These are phyloP conservation scores for Leptonema lineaticorne DNA, from an alignment of 1,140 invertebrate genomes.

Conservation along the genomic window DNA sequence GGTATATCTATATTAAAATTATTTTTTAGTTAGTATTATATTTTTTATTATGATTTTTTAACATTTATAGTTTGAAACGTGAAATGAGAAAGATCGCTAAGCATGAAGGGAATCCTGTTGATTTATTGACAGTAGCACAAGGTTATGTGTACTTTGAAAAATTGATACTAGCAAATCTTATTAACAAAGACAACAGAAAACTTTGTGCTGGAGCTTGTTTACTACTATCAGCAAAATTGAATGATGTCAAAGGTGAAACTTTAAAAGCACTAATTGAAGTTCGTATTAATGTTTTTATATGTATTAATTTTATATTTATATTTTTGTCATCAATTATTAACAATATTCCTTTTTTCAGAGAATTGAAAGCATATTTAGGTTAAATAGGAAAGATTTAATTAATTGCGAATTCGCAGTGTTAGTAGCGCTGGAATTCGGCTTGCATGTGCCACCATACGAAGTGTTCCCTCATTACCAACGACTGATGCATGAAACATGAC, in stretches of 20 bases:
- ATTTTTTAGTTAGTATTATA: background rate
- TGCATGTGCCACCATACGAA: constrained; percentile 89
- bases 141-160: constrained; percentile 98
- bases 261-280: constrained; percentile 87
- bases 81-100: constrained; percentile 95
- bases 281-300: background rate
- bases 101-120: constrained; percentile 76
- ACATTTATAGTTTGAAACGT: constrained; percentile 75
- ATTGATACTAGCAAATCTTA: constrained; percentile 85
- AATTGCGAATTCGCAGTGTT: constrained; percentile 92
- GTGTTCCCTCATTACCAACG: constrained; percentile 94
- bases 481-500: constrained; percentile 84
- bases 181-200: constrained; percentile 95
- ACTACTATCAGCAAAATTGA: constrained; percentile 91
- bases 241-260: constrained; percentile 90
- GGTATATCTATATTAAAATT: constrained; percentile 58
- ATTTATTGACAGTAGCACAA: constrained; percentile 90
- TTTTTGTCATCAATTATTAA: background rate
- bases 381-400: constrained; percentile 89
- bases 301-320: background rate
- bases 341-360: constrained; percentile 60
- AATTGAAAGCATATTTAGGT: constrained; percentile 84
- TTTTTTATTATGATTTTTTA: background rate
- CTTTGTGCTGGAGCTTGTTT: constrained; percentile 93
- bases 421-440: constrained; percentile 90